These are phyloP conservation scores for Poecilia velifera DNA, from an alignment of 2,797 vertebrate species.

Conservation along the genomic window DNA sequence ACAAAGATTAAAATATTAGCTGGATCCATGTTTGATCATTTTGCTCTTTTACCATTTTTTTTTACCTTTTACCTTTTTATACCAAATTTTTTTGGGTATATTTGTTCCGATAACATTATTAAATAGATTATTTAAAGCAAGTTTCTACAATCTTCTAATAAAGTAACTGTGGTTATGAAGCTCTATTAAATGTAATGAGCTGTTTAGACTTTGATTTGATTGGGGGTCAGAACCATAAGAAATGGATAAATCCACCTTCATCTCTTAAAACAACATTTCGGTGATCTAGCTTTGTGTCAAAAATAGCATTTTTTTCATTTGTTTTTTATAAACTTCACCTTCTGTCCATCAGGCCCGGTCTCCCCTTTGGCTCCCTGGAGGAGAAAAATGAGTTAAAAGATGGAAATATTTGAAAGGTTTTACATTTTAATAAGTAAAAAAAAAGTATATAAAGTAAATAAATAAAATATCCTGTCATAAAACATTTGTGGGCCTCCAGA, in stretches of 20 bases:
- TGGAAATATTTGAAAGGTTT: not conserved
- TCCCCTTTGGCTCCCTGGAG: constrained; percentile 83
- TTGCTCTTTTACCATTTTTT: not conserved
- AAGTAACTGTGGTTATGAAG: not conserved
- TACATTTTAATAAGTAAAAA: not conserved
- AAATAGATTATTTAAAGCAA: not conserved
- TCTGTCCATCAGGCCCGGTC: constrained; percentile 77
- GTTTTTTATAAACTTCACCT: constrained; percentile 65
- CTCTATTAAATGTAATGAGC: not conserved
- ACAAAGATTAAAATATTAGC: not conserved
- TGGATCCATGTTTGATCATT: not conserved
- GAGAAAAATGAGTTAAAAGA: constrained; percentile 1
- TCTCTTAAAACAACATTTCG: not conserved
- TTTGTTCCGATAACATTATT: not conserved
- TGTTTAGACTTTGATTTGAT: not conserved
- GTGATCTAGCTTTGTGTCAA: not conserved
- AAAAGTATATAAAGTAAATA: not conserved
- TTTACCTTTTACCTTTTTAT: not conserved
- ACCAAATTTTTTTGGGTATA: no score
- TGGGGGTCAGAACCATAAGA: not conserved
- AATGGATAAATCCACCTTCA: not conserved
- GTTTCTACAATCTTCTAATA: not conserved
- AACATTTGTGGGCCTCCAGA: not conserved
- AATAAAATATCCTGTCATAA: not conserved
- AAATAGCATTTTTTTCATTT: not conserved